Base-by-base conservation (phyloP, 2,113 vertebrate species). In the Fulmarus glacialis region DNA sequence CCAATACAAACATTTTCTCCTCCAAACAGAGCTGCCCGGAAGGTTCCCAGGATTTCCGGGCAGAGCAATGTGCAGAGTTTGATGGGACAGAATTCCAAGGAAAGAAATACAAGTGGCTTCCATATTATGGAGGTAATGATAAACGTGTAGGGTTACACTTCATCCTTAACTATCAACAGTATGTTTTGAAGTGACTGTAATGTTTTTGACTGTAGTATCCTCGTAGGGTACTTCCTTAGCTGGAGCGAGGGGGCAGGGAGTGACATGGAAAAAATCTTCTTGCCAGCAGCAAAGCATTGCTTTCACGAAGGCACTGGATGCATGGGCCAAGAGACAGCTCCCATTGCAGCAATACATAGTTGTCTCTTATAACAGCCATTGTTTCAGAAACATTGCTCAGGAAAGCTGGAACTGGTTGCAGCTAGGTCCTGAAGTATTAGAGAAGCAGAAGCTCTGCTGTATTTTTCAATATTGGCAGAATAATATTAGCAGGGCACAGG, bases 41-140 rank as follows among this genome's bases (percentile, higher is more conserved):
- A 8, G 99, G 99, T 8, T 98, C 98, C 64, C 93, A 45, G 27
- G 99, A 99, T 94, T 99, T 99, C 97, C 98, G 99, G 26, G 99
- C 99, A 9, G 98, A 99, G 92, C 99, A 99, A 94, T 99, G 99
- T 88, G 93, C 99, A 8, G 97, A 99, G 90, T 99, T 99, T 2
- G 99, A 99, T 14, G 98, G 98, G 34, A 97, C 64, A 5, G 98
- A 99, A 89, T 99, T 99, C 95, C 99, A 99, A 96, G 99, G 99
- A 23, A 99, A 98, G 87, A 98, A 81, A 73, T 99, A 99, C 97
- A 99, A 98, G 89, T 99, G 99, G 99, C 98, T 99, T 72, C 99
- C 99, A 0, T 99, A 99, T 97, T 99, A 99, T 4, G 99, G 99
- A 98, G 99, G 99, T 99, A 96, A 93, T 64, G 14, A 63, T 52